phyloP scores from a whole-genome alignment of 2,888 invertebrate species.

The Molorchus minor region DNA sequence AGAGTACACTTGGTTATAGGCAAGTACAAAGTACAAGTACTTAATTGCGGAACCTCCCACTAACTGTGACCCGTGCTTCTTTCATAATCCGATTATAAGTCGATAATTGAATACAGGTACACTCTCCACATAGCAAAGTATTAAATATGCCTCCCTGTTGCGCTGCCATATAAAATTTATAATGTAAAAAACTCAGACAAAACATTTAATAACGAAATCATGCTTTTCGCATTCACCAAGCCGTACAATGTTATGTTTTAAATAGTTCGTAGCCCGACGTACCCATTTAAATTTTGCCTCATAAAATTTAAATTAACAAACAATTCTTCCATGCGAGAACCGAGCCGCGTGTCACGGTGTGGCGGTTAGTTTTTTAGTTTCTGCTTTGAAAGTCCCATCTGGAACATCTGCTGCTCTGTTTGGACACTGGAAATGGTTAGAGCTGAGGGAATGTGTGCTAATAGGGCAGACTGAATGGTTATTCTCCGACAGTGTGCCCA shows the following conservation, averaged over 20 bases:
- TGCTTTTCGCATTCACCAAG: not conserved
- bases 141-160: slow-evolving; percentile 17
- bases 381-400: not conserved
- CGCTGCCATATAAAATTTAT: not conserved
- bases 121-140: no score
- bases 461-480: no score
- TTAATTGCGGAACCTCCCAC: no score
- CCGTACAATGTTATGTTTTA: slow-evolving; percentile 6
- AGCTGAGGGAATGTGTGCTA: not conserved
- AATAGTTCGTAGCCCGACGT: slow-evolving; percentile 2
- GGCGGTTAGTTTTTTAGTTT: not conserved
- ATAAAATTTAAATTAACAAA: slow-evolving; percentile 22
- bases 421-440: not conserved
- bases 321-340: slow-evolving; percentile 7
- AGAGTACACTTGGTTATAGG: no score
- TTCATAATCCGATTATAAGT: no score
- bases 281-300: slow-evolving; percentile 9
- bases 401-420: not conserved
- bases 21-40: no score
- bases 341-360: not conserved
- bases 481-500: no score
- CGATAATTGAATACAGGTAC: no score
- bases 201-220: not conserved
- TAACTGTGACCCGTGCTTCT: no score
- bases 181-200: not conserved